Percentiles rank a stretch among this genome's conserved stretches.
phyloP scores from a whole-genome alignment of 2,888 invertebrate genomes.

The Phragmatobia fuliginosa region DNA sequence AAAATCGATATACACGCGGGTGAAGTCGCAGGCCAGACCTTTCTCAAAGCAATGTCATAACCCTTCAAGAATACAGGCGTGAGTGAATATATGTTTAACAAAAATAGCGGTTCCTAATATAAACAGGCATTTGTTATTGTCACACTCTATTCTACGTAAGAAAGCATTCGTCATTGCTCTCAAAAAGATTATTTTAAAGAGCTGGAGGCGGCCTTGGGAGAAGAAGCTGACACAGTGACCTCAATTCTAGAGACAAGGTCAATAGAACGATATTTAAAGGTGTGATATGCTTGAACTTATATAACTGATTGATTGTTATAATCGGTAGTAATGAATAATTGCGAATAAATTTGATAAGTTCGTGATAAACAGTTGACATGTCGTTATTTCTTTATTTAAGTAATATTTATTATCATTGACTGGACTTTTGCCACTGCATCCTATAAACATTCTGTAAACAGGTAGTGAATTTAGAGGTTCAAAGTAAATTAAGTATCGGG shows the following conservation, averaged over 20 bases:
- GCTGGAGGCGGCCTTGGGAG: constrained; percentile 28
- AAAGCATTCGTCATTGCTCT: constrained; percentile 2
- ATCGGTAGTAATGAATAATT: neutral
- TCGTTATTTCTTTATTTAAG: neutral
- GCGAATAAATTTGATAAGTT: neutral
- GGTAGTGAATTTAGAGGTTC: too few relatives aligned
- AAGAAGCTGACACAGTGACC: constrained; percentile 38
- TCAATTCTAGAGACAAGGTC: constrained; percentile 39
- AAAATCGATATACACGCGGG: too few relatives aligned
- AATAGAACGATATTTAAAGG: constrained; percentile 33
- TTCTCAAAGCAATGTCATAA: too few relatives aligned
- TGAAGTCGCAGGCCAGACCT: too few relatives aligned
- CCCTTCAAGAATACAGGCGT: neutral
- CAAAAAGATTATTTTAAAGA: constrained; percentile 16
- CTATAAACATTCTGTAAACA: too few relatives aligned
- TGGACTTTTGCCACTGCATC: too few relatives aligned
- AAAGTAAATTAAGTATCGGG: too few relatives aligned
- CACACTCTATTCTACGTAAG: neutral
- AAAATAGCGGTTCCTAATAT: neutral
- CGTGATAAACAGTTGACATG: neutral
- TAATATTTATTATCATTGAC: too few relatives aligned
- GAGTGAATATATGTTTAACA: neutral
- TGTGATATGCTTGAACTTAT: constrained; percentile 20
- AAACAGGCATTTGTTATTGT: neutral
- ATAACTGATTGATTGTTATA: neutral